Conservation (phyloP, 37 sponge, comb jelly and placozoan species). For the Aplysina aerophoba region DNA sequence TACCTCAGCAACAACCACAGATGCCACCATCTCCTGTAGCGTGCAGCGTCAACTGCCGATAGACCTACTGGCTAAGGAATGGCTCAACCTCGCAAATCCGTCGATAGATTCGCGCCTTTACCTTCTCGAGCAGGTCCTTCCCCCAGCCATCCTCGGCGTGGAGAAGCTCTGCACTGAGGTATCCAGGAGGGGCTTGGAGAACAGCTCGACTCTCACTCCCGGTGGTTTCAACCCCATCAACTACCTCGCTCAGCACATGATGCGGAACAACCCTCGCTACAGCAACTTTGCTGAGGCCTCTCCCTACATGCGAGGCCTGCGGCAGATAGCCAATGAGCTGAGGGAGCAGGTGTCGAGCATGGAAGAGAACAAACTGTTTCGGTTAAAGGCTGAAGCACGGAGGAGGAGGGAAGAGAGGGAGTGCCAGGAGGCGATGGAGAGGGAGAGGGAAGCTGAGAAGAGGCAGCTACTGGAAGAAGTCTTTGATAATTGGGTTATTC, state of each 20-base stretch:
- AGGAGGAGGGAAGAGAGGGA: slow-evolving; percentile 55
- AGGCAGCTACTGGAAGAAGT: slow-evolving; percentile 16
- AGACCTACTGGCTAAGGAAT: slow-evolving; percentile 78
- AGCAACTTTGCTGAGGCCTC: slow-evolving; percentile 69
- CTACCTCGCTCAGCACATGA: slow-evolving; percentile 92
- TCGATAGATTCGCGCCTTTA: slow-evolving; percentile 52
- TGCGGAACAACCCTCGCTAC: slow-evolving; percentile 95
- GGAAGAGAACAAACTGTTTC: slow-evolving; percentile 60
- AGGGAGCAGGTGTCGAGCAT: slow-evolving; percentile 36
- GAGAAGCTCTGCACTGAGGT: slow-evolving; percentile 85
- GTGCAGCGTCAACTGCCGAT: slow-evolving; percentile 45
- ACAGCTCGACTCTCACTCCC: slow-evolving; percentile 18
- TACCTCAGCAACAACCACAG: no score
- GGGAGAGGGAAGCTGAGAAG: slow-evolving; percentile 39
- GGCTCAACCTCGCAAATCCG: slow-evolving; percentile 47
- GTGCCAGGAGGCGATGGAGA: slow-evolving; percentile 20
- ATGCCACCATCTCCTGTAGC: neutral
- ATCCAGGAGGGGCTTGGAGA: slow-evolving; percentile 42
- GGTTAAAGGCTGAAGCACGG: slow-evolving; percentile 51
- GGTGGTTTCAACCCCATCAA: slow-evolving; percentile 94
- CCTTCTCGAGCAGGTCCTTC: slow-evolving; percentile 75
- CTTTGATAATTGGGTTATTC: slow-evolving; percentile 50
- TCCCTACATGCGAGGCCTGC: slow-evolving; percentile 72
- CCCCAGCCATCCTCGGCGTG: slow-evolving; percentile 75
- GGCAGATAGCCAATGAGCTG: slow-evolving; percentile 58